Evolutionary conservation across 2,113 vertebrate genomes (phyloP), one percentile per base, ranked within the genome.

Genomic region (Microcebus murinus): DNA sequence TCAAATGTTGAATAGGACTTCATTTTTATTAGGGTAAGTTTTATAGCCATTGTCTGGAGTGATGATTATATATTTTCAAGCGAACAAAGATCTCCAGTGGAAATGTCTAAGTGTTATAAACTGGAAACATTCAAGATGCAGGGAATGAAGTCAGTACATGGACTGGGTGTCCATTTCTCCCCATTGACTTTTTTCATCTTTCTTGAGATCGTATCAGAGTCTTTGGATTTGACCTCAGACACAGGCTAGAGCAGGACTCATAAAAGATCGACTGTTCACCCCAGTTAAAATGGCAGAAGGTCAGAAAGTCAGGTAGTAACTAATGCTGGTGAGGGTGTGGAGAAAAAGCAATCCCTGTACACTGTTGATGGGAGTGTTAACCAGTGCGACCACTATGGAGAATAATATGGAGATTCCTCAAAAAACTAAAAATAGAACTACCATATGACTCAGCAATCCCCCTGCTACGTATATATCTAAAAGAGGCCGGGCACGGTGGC

Each of bases 41-140:
- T 94, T 74, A 68, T 57, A 67, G 61, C 27, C 8, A 6, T 95
- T 79, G 83, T 93, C 92, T 90, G 63, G 84, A 96, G 65, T 74
- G 86, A 87, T 90, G 57, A 73, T 55, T 91, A 45, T 8, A 42
- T 18, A 61, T 74, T 94, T 89, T 96, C 74, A 91, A 79, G 55
- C 68, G 79, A 95, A 36, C 27, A 55, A 76, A 21, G 25, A 77
- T 83, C 11, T 84, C 59, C 87, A 74, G 18, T 39, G 87, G 87
- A 59, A 92, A 90, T 71, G 57, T 59, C 82, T 83, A 59, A 42
- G 82, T 79, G 59, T 42, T 89, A 55, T 21, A 79, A 48, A 61
- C 18, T 80, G 34, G n/a, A 50, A 77, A 21, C 34, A 84, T 52
- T 71, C 80, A 81, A 74, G 59, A 65, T 48, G 11, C 21, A 61